These are phyloP conservation scores for Drosophila orena DNA, from an alignment of 1,140 invertebrate species.

Conservation along the genomic window DNA sequence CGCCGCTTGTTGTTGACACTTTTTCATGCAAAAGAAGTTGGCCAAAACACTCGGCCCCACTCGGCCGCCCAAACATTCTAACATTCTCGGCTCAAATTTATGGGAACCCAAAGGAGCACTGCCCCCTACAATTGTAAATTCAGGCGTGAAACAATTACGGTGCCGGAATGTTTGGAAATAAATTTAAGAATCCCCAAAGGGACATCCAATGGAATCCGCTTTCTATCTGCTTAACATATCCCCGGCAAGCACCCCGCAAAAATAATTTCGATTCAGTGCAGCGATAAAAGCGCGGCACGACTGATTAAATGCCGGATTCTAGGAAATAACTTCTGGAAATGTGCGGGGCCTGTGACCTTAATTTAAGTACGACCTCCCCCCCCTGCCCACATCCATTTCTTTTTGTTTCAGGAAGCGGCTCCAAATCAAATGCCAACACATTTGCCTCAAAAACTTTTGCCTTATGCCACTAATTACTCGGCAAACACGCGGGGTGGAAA, in stretches of 20 bases:
- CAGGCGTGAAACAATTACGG: slow-evolving; percentile 45
- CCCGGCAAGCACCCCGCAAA: slow-evolving; percentile 24
- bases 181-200: slow-evolving; percentile 46
- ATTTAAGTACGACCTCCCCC: slow-evolving; percentile 62
- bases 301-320: slow-evolving; percentile 67
- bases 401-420: slow-evolving; percentile 14
- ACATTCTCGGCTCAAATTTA: slow-evolving; percentile 44
- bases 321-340: slow-evolving; percentile 63
- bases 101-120: slow-evolving; percentile 34
- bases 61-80: slow-evolving; percentile 7
- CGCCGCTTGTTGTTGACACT: slow-evolving; percentile 64
- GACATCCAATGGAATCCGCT: slow-evolving; percentile 45
- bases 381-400: neutral
- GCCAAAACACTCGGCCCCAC: slow-evolving; percentile 27
- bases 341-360: slow-evolving; percentile 69
- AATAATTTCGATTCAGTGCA: slow-evolving; percentile 59
- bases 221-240: slow-evolving; percentile 72
- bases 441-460: slow-evolving; percentile 29
- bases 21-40: slow-evolving; percentile 61
- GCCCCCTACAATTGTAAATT: slow-evolving; percentile 54
- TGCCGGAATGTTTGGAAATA: slow-evolving; percentile 62
- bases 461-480: slow-evolving; percentile 71
- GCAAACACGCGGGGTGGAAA: slow-evolving; percentile 55
- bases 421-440: slow-evolving; percentile 54
- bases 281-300: slow-evolving; percentile 65